Evolutionary conservation across 2,888 invertebrate species (phyloP).

Genomic region (Synanthedon andrenaeformis): DNA sequence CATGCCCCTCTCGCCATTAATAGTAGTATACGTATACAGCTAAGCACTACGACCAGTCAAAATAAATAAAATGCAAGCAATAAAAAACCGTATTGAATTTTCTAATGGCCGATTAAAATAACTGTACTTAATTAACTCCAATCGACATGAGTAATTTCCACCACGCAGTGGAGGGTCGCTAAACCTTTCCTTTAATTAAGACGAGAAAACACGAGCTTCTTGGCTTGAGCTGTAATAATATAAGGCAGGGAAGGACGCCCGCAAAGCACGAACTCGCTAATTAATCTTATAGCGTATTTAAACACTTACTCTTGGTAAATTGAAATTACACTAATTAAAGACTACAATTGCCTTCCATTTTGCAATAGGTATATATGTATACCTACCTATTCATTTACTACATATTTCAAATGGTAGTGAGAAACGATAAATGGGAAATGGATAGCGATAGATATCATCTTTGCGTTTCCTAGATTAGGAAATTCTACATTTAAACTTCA

Average conservation of each 20-base stretch:
- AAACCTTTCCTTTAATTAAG: conserved; percentile 37
- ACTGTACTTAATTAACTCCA: conserved; percentile 28
- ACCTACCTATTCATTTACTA: too few species aligned
- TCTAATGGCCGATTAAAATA: conserved; percentile 5
- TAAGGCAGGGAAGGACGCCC: conserved; percentile 9
- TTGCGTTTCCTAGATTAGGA: too few species aligned
- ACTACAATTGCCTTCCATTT: too few species aligned
- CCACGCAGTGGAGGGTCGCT: conserved; percentile 17
- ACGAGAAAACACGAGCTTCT: conserved; percentile 29
- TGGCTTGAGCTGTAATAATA: conserved; percentile 18
- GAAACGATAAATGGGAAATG: too few species aligned
- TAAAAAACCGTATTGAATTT: neutral
- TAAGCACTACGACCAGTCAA: neutral
- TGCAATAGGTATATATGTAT: too few species aligned
- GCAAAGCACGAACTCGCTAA: conserved; percentile 10
- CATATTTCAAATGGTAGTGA: too few species aligned
- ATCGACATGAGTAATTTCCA: conserved; percentile 30
- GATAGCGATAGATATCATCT: too few species aligned
- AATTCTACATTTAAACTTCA: too few species aligned
- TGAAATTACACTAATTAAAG: neutral
- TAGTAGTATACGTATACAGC: conserved; percentile 26
- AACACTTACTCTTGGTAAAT: conserved; percentile 6
- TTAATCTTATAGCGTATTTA: conserved; percentile 17
- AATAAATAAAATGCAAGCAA: neutral
- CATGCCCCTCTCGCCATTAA: conserved; percentile 49